Conservation (phyloP, 2,888 invertebrate genomes). For the Ligdia adustata region DNA sequence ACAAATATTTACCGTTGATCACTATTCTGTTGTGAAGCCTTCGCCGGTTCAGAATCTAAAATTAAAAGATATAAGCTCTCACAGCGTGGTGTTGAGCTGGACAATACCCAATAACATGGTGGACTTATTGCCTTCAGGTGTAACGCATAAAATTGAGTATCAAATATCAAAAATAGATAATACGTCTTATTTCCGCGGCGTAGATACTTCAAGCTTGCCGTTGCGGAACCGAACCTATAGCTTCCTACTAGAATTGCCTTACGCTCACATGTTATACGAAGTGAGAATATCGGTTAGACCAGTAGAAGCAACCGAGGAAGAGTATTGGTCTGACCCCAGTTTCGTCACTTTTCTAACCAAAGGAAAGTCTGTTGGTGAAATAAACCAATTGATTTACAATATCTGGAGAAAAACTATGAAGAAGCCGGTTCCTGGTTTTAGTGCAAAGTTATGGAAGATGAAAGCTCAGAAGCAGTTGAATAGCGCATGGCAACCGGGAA, state of each 20-base stretch:
- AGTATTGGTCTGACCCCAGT: slow-evolving; percentile 89
- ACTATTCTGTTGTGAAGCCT: slow-evolving; percentile 77
- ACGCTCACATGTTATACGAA: slow-evolving; percentile 88
- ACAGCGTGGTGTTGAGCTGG: slow-evolving; percentile 68
- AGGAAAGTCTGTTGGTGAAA: slow-evolving; percentile 69
- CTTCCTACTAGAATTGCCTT: slow-evolving; percentile 82
- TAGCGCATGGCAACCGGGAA: not conserved
- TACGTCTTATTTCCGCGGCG: slow-evolving; percentile 63
- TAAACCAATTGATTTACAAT: slow-evolving; percentile 85
- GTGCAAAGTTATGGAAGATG: slow-evolving; percentile 83
- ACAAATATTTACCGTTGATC: slow-evolving; percentile 82
- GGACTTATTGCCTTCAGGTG: slow-evolving; percentile 58
- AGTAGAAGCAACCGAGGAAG: slow-evolving; percentile 72
- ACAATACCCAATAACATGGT: slow-evolving; percentile 59
- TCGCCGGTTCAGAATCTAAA: slow-evolving; percentile 56
- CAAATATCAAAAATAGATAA: slow-evolving; percentile 74
- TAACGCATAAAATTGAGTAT: slow-evolving; percentile 73
- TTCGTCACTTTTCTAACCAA: slow-evolving; percentile 85
- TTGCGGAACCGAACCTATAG: slow-evolving; percentile 62
- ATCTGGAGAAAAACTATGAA: slow-evolving; percentile 89
- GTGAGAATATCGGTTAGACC: slow-evolving; percentile 88
- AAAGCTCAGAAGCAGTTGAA: not conserved
- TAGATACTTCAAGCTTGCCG: slow-evolving; percentile 58
- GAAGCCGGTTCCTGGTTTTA: slow-evolving; percentile 89
- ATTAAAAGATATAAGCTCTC: slow-evolving; percentile 50